Base-by-base conservation (phyloP, 2,888 invertebrate species). In the Trissonchulus sp. region DNA sequence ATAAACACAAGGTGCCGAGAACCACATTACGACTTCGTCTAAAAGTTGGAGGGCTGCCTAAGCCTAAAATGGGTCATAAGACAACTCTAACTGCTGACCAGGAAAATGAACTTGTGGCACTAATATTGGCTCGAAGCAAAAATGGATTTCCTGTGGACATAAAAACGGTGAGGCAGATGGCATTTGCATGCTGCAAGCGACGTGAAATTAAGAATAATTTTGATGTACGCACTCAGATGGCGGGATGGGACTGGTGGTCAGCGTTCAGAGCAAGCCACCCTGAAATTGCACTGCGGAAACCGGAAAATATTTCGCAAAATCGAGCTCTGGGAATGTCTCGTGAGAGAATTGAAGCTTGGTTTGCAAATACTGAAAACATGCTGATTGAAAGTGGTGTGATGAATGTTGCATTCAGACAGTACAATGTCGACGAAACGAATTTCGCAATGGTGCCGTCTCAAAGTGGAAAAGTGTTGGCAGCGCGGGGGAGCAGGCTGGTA, bases 301-400 rank as follows among this genome's bases (percentile, higher is more conserved):
- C 71, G 23, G 34, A 23, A 23, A 69, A 69, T 36, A 8, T 23
- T 8, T 69, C 71, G 3, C 3, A 3, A 34, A 69, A 69, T 69
- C 71, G 71, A 28, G 71, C 37, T 8, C 71, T 69, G 33, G 71
- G 71, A 8, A 69, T 69, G 71, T 30, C 23, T 8, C n/a, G 37
- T 15, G 35, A n/a, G 2, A 2, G 71, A 35, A 37, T 69, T 8
- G 33, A 37, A 2, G n/a, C 2, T 31, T 69, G 8, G 8, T 69
- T 69, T 36, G 15, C n/a, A n/a, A n/a, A 69, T 35, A 3, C 34
- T n/a, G 34, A 69, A 3, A 36, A 2, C n/a, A 36, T 36, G 36
- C n/a, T 69, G 8, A 23, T 3, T 15, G 3, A 2, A 8, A 15
- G 23, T 8, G 71, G 71, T 2, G 34, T 36, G 28, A 31, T 8